Conservation (phyloP, 2,113 vertebrate species). For the Cryptotis parvus region DNA sequence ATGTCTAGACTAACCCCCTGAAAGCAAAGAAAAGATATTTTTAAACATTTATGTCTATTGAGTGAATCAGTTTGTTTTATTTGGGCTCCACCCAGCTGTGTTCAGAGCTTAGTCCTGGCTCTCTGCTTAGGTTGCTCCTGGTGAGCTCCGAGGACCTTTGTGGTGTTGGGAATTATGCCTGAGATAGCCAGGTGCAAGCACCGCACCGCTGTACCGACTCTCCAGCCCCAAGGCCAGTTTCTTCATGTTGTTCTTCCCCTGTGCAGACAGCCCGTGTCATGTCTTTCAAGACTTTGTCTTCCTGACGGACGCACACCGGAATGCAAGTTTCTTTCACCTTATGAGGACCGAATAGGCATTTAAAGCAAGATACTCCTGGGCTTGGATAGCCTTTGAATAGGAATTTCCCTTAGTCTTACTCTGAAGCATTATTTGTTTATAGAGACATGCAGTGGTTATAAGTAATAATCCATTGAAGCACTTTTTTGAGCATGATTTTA, state of each 20-base stretch:
- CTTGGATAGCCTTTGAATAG: neutral
- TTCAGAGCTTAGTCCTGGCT: too few relatives aligned
- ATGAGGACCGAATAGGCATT: neutral
- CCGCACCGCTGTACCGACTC: neutral
- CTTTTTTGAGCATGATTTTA: neutral
- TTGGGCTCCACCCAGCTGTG: too few relatives aligned
- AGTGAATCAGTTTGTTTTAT: neutral
- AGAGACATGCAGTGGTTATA: neutral
- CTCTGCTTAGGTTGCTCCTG: neutral
- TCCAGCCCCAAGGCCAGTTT: neutral
- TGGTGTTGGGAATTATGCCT: too few relatives aligned
- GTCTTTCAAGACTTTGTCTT: neutral
- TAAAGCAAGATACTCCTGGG: constrained; percentile 28
- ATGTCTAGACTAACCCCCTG: neutral
- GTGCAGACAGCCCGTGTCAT: neutral
- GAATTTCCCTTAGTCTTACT: constrained; percentile 6
- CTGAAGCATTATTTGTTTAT: neutral
- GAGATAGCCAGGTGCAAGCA: neutral
- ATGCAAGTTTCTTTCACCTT: neutral
- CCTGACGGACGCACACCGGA: neutral
- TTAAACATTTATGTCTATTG: neutral
- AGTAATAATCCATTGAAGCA: neutral
- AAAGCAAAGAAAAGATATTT: constrained; percentile 34
- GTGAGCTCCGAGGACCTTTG: too few relatives aligned
- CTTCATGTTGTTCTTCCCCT: neutral